phyloP scores from a whole-genome alignment of 2,797 vertebrate genomes.

The Enteromius mattozi region DNA sequence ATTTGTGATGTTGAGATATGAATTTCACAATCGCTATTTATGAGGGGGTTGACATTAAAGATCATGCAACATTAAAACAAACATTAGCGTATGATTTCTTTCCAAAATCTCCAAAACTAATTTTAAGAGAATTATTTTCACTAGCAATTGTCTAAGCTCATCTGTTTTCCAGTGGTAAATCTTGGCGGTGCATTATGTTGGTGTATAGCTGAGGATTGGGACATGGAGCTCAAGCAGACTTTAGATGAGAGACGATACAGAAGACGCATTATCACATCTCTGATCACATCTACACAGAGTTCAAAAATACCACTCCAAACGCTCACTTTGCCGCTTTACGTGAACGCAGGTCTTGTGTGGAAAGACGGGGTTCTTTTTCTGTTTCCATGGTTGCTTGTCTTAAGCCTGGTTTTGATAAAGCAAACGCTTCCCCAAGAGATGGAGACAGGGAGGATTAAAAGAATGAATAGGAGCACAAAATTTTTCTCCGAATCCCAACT shows the following conservation, averaged over 20 bases:
- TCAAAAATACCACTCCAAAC: conserved; percentile 36
- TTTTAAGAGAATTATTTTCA: conserved; percentile 51
- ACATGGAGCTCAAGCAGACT: background rate
- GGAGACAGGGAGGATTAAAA: conserved; percentile 43
- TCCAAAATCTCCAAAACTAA: conserved; percentile 15
- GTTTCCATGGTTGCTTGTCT: conserved; percentile 57
- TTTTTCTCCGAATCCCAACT: conserved; percentile 41
- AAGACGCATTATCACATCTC: conserved; percentile 35
- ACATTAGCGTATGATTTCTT: background rate
- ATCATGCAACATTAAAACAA: conserved; percentile 3
- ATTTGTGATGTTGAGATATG: background rate
- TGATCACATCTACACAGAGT: conserved; percentile 39
- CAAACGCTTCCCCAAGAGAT: conserved; percentile 37
- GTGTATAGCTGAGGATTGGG: conserved; percentile 19
- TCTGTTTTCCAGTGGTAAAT: conserved; percentile 40
- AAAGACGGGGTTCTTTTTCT: conserved; percentile 27
- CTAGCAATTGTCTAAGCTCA: conserved; percentile 53
- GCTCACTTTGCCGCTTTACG: background rate
- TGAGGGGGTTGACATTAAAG: background rate
- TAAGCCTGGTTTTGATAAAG: conserved; percentile 48
- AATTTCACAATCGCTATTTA: background rate
- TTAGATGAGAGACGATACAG: conserved; percentile 2
- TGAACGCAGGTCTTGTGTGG: conserved; percentile 18
- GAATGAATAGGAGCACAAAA: conserved; percentile 31
- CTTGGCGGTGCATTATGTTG: conserved; percentile 15